A percentile compares a stretch with the other conserved stretches of the same genome.
These are phyloP conservation scores for Stratiomys singularior DNA, from an alignment of 2,888 invertebrate species.

Conservation along the genomic window DNA sequence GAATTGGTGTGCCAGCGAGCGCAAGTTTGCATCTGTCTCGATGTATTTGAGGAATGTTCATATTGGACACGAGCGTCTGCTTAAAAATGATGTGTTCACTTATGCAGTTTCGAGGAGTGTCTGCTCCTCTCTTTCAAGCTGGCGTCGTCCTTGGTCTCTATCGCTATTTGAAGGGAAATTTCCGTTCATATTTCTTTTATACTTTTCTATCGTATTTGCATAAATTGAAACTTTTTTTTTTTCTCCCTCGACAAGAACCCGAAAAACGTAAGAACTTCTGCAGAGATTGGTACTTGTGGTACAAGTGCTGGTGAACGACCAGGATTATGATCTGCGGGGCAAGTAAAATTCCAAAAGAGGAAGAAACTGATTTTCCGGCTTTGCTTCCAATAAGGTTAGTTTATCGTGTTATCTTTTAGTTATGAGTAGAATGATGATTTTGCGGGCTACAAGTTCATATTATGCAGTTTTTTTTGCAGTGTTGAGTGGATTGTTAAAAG, in stretches of 20 bases:
- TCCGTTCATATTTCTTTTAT: not conserved
- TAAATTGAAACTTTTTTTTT: not conserved
- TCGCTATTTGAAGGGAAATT: too few species aligned
- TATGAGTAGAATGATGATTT: constrained; percentile 4
- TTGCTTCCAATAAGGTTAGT: not conserved
- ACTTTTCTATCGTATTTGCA: constrained; percentile 1
- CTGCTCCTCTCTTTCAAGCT: too few species aligned
- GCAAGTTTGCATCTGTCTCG: too few species aligned
- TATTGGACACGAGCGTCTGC: not conserved
- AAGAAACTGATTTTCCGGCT: constrained; percentile 8
- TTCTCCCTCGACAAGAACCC: too few species aligned
- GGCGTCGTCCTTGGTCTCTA: too few species aligned
- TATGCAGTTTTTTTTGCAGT: not conserved
- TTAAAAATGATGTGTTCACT: constrained; percentile 7
- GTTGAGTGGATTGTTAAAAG: not conserved
- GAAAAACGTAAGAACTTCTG: too few species aligned
- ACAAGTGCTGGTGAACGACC: too few species aligned
- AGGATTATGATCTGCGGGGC: too few species aligned
- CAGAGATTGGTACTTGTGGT: too few species aligned
- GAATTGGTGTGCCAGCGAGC: not conserved
- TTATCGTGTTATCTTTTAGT: not conserved
- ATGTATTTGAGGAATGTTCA: not conserved
- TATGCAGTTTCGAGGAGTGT: not conserved
- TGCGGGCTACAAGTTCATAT: constrained; percentile 6
- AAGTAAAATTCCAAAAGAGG: not conserved